phyloP scores from a whole-genome alignment of 2,888 invertebrate genomes.

The Phyllotreta striolata region DNA sequence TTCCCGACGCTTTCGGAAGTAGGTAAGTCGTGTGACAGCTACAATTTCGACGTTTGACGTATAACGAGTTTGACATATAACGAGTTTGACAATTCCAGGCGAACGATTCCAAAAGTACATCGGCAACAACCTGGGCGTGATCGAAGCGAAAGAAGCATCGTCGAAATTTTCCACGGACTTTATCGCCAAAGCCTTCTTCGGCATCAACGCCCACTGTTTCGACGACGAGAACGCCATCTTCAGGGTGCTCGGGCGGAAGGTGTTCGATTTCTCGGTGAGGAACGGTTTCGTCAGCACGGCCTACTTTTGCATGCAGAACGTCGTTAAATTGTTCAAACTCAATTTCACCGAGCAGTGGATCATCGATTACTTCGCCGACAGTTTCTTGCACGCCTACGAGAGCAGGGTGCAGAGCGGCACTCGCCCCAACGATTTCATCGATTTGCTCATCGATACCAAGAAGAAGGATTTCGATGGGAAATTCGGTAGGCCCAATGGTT shows the following conservation, averaged over 20 bases:
- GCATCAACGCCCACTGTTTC: slow-evolving; percentile 58
- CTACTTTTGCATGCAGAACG: slow-evolving; percentile 48
- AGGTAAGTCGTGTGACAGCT: slow-evolving; percentile 18
- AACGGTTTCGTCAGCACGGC: slow-evolving; percentile 47
- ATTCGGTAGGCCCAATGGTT: too few relatives aligned
- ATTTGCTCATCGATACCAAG: slow-evolving; percentile 55
- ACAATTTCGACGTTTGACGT: slow-evolving; percentile 1
- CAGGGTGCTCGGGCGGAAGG: slow-evolving; percentile 51
- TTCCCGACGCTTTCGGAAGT: slow-evolving; percentile 60
- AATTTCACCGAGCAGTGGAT: slow-evolving; percentile 47
- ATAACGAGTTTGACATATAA: slow-evolving; percentile 45
- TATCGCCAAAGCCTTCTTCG: slow-evolving; percentile 62
- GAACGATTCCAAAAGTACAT: slow-evolving; percentile 25
- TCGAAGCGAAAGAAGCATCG: slow-evolving; percentile 54
- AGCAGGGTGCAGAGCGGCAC: slow-evolving; percentile 40
- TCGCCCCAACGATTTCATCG: slow-evolving; percentile 66
- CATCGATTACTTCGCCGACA: slow-evolving; percentile 47
- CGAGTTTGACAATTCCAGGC: slow-evolving; percentile 36
- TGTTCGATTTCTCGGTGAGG: slow-evolving; percentile 52
- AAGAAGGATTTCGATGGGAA: slow-evolving; percentile 23
- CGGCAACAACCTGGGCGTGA: slow-evolving; percentile 19
- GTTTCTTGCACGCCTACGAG: slow-evolving; percentile 51
- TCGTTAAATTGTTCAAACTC: slow-evolving; percentile 48
- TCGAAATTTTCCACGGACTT: slow-evolving; percentile 61
- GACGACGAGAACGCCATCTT: slow-evolving; percentile 56